These are phyloP conservation scores for Salminus brasiliensis DNA, from an alignment of 2,113 vertebrate genomes.

Conservation along the genomic window DNA sequence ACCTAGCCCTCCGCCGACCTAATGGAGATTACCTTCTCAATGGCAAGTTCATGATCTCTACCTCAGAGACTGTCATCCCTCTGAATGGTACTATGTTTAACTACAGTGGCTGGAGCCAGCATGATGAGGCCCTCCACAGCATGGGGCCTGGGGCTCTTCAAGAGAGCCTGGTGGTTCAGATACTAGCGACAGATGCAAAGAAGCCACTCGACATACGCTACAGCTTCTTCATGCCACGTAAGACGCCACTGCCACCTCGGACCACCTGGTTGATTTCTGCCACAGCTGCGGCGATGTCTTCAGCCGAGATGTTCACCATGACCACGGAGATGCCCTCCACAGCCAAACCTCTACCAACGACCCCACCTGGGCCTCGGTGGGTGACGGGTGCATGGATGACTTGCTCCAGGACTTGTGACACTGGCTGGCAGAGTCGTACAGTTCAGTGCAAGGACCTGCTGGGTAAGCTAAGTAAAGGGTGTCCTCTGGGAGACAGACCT, in stretches of 20 bases:
- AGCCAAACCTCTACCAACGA: constrained; percentile 59
- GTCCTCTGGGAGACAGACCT: constrained; percentile 82
- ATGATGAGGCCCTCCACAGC: constrained; percentile 89
- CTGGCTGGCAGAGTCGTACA: constrained; percentile 96
- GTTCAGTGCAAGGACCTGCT: constrained; percentile 92
- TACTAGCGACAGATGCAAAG: constrained; percentile 90
- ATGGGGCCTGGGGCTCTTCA: constrained; percentile 89
- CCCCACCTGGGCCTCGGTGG: constrained; percentile 81
- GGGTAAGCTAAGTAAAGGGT: constrained; percentile 88
- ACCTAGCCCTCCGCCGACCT: constrained; percentile 89
- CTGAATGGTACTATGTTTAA: constrained; percentile 93
- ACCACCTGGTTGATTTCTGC: constrained; percentile 40
- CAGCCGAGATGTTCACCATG: constrained; percentile 47
- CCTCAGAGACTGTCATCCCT: constrained; percentile 91
- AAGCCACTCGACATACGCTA: constrained; percentile 91
- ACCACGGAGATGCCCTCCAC: constrained; percentile 60
- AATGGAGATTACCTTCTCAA: constrained; percentile 91
- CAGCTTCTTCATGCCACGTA: constrained; percentile 90
- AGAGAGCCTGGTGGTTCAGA: constrained; percentile 87
- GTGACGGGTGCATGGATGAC: constrained; percentile 89
- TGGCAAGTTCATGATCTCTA: constrained; percentile 98
- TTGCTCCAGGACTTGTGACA: constrained; percentile 95
- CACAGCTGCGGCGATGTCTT: constrained; percentile 33
- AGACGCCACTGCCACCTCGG: constrained; percentile 62
- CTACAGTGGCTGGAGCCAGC: constrained; percentile 97